Base-by-base conservation (phyloP, 2,888 invertebrate genomes). In the Lasioglossum lativentre region DNA sequence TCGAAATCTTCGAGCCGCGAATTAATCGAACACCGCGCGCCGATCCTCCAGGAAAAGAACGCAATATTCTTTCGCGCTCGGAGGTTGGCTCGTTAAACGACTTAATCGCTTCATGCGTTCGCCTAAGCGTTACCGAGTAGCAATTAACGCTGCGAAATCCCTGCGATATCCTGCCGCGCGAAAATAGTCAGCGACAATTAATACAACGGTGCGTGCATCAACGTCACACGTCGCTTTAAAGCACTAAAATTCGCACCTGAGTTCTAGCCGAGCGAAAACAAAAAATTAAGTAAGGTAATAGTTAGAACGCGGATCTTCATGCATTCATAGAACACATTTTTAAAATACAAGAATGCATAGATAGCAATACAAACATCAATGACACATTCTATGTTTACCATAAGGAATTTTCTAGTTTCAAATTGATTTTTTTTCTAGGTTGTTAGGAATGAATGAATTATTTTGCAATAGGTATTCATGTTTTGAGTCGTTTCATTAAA, bases 1-100 rank as follows among this genome's bases (percentile, higher is more conserved):
- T 83, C 82, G 47, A n/a, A 70, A 52, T 42, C 34, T 83, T 47
- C 30, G 66, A 74, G 74, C 66, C 38, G 74, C 16, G 74, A 56
- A 74, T 74, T 74, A 74, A 74, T 74, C 23, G 38, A 6, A 38
- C 34, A 1, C 16, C 3, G 52, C 52, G 52, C n/a, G 42, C 42
- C 27, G 71, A 40, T n/a, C 40, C 38, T n/a, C 38, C 70, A 23
- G 23, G n/a, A 40, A 23, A 70, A 38, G 38, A 70, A n/a, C 70
- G 40, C 66, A n/a, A 40, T 23, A n/a, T 70, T 70, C 70, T 70
- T 40, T 38, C n/a, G 40, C 16, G 40, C 19, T 23, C 38, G 12
- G 19, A 1, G 40, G 40, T 3, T 10, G 38, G 66, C 19, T 68
- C 66, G 66, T 68, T 68, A 68, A 66, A 68, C 66, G 34, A 8